Evolutionary conservation across 2,888 invertebrate species (phyloP).

Genomic region (Dicyrtoma fusca): DNA sequence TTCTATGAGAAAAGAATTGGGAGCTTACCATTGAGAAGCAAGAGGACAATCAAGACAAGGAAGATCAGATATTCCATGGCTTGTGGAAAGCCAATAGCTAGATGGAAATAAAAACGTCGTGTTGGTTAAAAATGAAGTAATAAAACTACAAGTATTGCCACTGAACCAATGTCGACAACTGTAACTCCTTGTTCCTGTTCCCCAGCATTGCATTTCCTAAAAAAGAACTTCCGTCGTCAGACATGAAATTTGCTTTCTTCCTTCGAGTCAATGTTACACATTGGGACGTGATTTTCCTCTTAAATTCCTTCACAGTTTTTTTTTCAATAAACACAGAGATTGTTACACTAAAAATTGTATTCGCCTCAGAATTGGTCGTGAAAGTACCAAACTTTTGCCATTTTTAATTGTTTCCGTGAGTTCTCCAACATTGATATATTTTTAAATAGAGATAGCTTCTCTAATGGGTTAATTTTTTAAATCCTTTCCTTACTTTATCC

Average conservation of each 20-base stretch:
- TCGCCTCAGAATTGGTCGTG: too few species aligned
- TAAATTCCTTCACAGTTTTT: constrained; percentile 2
- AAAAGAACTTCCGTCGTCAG: background rate
- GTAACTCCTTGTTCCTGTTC: constrained; percentile 4
- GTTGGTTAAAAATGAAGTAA: background rate
- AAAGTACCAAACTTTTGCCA: too few species aligned
- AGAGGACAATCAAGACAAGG: constrained; percentile 50
- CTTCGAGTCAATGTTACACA: too few species aligned
- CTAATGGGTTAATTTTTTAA: too few species aligned
- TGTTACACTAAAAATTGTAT: background rate
- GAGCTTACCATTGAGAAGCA: constrained; percentile 45
- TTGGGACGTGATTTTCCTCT: background rate
- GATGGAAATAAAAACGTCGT: constrained; percentile 13
- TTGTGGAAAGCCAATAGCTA: constrained; percentile 20
- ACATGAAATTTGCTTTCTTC: background rate
- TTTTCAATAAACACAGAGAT: background rate
- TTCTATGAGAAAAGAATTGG: constrained; percentile 1
- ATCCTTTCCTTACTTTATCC: too few species aligned
- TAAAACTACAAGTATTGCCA: constrained; percentile 6
- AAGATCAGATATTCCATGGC: constrained; percentile 53
- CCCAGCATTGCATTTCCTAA: constrained; percentile 6
- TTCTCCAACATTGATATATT: too few species aligned
- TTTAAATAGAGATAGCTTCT: too few species aligned
- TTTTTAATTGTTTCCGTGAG: too few species aligned
- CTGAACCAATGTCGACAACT: constrained; percentile 5